Conservation (phyloP, 2,888 invertebrate genomes). For the Cacoxenus indagator region DNA sequence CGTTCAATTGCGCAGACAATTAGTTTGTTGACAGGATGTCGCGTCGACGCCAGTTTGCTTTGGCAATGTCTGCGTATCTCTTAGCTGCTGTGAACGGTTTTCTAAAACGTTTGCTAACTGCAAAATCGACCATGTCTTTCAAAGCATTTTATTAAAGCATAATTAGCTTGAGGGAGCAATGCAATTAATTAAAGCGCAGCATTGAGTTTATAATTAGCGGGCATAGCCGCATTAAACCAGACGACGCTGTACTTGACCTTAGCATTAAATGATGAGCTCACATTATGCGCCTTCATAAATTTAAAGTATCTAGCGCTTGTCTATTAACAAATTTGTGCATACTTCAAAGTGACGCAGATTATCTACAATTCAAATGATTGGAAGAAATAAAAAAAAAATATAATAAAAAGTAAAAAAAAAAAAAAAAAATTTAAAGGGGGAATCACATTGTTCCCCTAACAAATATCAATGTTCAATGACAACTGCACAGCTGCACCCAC, state of each 20-base stretch:
- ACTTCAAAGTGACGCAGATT: conserved; percentile 3
- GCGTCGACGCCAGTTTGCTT: conserved; percentile 14
- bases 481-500: conserved; percentile 17
- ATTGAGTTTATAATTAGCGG: too few relatives aligned
- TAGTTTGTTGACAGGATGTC: conserved; percentile 22
- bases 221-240: too few relatives aligned
- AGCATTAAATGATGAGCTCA: too few relatives aligned
- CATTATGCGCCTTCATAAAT: too few relatives aligned
- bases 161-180: too few relatives aligned
- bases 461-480: conserved; percentile 3
- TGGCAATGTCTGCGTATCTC: not conserved
- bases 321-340: conserved; percentile 12
- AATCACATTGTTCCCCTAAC: not conserved
- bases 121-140: conserved; percentile 51
- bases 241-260: too few relatives aligned
- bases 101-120: conserved; percentile 51
- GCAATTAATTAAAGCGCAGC: too few relatives aligned
- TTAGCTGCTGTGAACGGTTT: conserved; percentile 47
- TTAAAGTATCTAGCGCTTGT: too few relatives aligned
- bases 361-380: conserved; percentile 1
- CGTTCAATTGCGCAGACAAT: conserved; percentile 36
- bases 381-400: too few relatives aligned
- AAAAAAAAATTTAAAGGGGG: too few relatives aligned
- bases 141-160: conserved; percentile 15
- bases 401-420: too few relatives aligned